Base-by-base conservation (phyloP, 1,140 invertebrate genomes). In the Penaeus indicus region DNA sequence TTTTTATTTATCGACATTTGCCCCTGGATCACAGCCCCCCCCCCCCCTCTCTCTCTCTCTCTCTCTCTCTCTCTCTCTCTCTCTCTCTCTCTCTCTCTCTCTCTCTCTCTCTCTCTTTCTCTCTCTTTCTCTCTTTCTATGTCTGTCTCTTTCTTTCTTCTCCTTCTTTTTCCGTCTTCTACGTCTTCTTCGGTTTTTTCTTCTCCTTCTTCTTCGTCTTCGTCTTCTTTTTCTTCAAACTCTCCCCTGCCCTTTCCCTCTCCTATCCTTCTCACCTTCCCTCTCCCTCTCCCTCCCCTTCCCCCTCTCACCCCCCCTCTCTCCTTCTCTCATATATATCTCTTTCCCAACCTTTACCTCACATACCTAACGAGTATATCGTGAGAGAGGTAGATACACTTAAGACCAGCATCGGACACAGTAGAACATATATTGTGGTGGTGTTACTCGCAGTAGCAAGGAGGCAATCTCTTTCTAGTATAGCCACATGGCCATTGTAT, bases 231-330 rank as follows among this genome's bases (percentile, higher is more conserved):
- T 22, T 38, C 81, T 64, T n/a, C 32, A 62, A 13, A 27, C 42
- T 38, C 77, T 32, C 47, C n/a, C 47, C 69, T 27, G 54, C 69
- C 69, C 69, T 64, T 27, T 42, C 72, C n/a, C 62, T 22, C 18
- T 32, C 27, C 42, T 62, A n/a, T 25, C 60, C 72, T 47, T 75
- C 84, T 85, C 72, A 72, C 72, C 72, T 64, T 69, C 63, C 25
- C 63, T 7, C 63, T 69, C 19, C n/a, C 5, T 61, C 54, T n/a
- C 75, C 22, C n/a, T 19, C 18, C 16, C 16, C 22, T 32, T 72
- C 63, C 21, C 3, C 22, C 11, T 75, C 16, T 32, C 38, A 8
- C 19, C 32, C 25, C n/a, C 42, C 38, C 25, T 75, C 19, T 32
- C 72, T 38, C 21, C 5, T 21, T 27, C 69, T 75, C 54, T 0